Evolutionary conservation across 2,797 vertebrate genomes (phyloP).

Genomic region (Chromis chromis): DNA sequence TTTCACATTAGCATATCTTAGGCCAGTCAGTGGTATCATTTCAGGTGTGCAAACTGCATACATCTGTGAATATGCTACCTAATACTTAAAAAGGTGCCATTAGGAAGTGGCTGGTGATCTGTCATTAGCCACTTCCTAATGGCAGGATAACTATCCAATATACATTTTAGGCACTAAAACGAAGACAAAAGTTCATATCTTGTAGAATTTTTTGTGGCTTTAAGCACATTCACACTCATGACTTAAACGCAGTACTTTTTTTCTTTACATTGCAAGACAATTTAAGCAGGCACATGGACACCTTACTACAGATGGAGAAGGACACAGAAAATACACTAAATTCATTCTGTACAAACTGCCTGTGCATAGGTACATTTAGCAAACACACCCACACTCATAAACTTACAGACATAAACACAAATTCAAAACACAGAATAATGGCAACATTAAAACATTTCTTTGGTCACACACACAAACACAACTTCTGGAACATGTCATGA

Average conservation of each 20-base stretch:
- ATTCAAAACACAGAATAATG: slow-evolving; percentile 28
- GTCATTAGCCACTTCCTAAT: slow-evolving; percentile 1
- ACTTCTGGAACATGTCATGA: slow-evolving; percentile 52
- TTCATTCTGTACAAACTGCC: slow-evolving; percentile 66
- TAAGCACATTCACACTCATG: slow-evolving; percentile 70
- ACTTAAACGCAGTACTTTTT: slow-evolving; percentile 56
- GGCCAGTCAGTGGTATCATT: slow-evolving; percentile 20
- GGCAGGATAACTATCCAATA: slow-evolving; percentile 57
- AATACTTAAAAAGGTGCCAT: slow-evolving; percentile 62
- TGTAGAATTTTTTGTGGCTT: slow-evolving; percentile 60
- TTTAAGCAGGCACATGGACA: slow-evolving; percentile 76
- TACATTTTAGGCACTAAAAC: slow-evolving; percentile 78
- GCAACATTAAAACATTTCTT: slow-evolving; percentile 61
- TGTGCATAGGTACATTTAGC: slow-evolving; percentile 57
- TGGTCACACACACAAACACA: slow-evolving; percentile 58
- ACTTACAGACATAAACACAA: slow-evolving; percentile 34
- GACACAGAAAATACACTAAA: slow-evolving; percentile 42
- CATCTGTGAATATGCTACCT: slow-evolving; percentile 37
- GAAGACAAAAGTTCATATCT: slow-evolving; percentile 64
- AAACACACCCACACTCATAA: slow-evolving; percentile 41
- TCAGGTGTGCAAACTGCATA: slow-evolving; percentile 49
- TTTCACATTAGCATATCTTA: slow-evolving; percentile 26
- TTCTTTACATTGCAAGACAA: slow-evolving; percentile 64
- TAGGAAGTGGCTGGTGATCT: slow-evolving; percentile 40
- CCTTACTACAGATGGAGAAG: slow-evolving; percentile 61